These are phyloP conservation scores for Sardinella longiceps DNA, from an alignment of 2,797 vertebrate species.

Conservation along the genomic window DNA sequence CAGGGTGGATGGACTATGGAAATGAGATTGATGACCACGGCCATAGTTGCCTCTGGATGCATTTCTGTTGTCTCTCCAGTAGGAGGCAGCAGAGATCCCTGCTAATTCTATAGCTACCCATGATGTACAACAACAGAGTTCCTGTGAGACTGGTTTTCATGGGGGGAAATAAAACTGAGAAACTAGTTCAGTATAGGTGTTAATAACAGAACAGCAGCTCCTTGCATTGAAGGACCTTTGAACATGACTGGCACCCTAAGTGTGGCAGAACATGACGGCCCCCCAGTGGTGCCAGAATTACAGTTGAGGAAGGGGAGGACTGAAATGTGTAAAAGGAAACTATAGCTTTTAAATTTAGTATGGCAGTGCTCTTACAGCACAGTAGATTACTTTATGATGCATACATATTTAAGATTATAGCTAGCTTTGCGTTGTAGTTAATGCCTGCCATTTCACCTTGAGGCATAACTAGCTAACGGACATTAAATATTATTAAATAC, in stretches of 20 bases:
- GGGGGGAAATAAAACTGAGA: not conserved
- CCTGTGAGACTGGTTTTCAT: not conserved
- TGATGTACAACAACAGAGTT: not conserved
- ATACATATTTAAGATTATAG: too few relatives aligned
- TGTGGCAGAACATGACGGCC: too few relatives aligned
- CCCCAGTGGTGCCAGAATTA: too few relatives aligned
- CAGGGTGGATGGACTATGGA: not conserved
- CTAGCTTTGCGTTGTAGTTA: too few relatives aligned
- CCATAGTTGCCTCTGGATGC: not conserved
- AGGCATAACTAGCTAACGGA: too few relatives aligned
- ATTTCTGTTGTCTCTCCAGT: not conserved
- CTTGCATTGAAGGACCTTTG: not conserved
- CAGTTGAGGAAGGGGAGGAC: too few relatives aligned
- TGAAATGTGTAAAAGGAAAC: too few relatives aligned
- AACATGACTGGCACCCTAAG: not conserved
- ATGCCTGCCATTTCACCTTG: too few relatives aligned
- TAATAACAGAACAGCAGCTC: not conserved
- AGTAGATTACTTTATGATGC: too few relatives aligned
- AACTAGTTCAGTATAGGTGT: not conserved
- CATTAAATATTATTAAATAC: too few relatives aligned
- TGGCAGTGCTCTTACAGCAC: too few relatives aligned
- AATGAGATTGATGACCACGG: not conserved
- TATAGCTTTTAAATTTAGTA: too few relatives aligned
- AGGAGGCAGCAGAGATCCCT: not conserved
- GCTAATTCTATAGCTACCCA: not conserved